A percentile compares a stretch with the other conserved stretches of the same genome.
Conservation (phyloP, 1,140 invertebrate genomes). For the Psix sp. region DNA sequence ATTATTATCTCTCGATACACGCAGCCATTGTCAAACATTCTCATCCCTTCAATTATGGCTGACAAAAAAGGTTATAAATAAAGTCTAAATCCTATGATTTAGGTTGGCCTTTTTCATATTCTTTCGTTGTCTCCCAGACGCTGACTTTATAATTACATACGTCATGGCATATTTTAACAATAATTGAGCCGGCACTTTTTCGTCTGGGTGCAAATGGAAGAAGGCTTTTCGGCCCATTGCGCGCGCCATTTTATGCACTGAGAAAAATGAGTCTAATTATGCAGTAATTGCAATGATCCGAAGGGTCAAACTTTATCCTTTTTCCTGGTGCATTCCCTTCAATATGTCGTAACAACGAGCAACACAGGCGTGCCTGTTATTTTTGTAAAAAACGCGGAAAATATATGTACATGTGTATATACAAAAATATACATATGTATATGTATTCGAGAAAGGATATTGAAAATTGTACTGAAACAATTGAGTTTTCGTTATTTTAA, state of each 20-base stretch:
- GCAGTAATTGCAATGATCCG: too few species aligned
- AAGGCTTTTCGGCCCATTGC: constrained; percentile 26
- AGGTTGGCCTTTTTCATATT: neutral
- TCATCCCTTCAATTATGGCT: constrained; percentile 35
- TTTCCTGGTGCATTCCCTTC: constrained; percentile 39
- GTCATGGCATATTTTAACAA: constrained; percentile 14
- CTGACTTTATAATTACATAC: constrained; percentile 17
- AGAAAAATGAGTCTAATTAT: constrained; percentile 17
- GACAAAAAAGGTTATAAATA: constrained; percentile 18
- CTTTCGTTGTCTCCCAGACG: constrained; percentile 7
- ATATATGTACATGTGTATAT: constrained; percentile 21
- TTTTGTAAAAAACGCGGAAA: constrained; percentile 49
- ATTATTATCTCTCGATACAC: constrained; percentile 48
- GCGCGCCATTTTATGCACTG: constrained; percentile 48
- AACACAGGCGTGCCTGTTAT: constrained; percentile 60
- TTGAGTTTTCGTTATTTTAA: too few species aligned
- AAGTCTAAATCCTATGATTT: constrained; percentile 5
- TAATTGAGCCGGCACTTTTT: constrained; percentile 25
- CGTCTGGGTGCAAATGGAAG: constrained; percentile 11
- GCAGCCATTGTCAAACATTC: constrained; percentile 42
- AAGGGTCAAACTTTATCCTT: too few species aligned
- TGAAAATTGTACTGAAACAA: too few species aligned
- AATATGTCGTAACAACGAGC: constrained; percentile 60
- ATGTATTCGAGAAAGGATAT: too few species aligned
- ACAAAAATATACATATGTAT: neutral